Conservation (phyloP, 2,113 vertebrate genomes). For the Microtus ochrogaster region DNA sequence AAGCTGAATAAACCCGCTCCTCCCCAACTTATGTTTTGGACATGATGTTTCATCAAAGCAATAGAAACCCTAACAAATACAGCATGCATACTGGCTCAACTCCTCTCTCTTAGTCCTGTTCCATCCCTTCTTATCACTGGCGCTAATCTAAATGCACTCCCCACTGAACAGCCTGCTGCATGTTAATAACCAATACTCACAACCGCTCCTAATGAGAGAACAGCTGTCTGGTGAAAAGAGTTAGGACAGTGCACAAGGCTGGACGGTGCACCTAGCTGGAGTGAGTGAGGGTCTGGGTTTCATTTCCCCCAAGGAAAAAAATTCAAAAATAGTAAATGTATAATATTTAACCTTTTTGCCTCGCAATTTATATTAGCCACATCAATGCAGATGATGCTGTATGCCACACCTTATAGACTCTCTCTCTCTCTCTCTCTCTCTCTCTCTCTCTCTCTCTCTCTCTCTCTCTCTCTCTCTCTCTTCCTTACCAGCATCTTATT, state of each 20-base stretch:
- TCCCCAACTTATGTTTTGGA: neutral
- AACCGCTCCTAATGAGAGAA: neutral
- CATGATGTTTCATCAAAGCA: neutral
- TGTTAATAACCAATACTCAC: neutral
- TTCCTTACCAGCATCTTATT: neutral
- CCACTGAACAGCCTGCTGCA: neutral
- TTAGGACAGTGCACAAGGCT: neutral
- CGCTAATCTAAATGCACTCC: neutral
- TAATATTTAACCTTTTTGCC: neutral
- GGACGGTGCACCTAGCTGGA: neutral
- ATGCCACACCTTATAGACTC: too few species aligned
- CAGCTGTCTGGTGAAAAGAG: neutral
- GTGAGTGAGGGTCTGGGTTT: too few species aligned
- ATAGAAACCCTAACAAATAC: neutral
- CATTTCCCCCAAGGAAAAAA: neutral
- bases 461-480: neutral
- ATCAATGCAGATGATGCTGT: neutral
- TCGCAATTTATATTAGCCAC: neutral
- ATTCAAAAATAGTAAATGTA: neutral
- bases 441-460: neutral
- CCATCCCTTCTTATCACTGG: neutral
- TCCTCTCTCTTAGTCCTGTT: neutral
- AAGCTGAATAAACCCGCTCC: neutral
- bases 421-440: neutral
- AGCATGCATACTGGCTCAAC: rapidly evolving